Conservation (phyloP, 2,888 invertebrate species). For the Trichogramma dendrolimi region DNA sequence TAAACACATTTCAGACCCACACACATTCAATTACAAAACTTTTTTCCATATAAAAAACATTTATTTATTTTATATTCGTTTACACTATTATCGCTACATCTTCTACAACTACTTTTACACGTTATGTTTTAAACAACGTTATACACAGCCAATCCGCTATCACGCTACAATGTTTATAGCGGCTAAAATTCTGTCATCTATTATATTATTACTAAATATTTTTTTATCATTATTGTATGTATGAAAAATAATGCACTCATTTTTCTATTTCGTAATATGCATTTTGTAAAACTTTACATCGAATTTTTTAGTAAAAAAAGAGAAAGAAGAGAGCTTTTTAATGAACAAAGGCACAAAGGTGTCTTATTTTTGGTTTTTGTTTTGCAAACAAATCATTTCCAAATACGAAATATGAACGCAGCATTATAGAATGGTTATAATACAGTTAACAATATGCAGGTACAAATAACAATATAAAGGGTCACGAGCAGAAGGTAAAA, state of each 20-base stretch:
- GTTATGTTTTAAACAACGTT: conserved; percentile 20
- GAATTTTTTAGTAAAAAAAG: too few relatives aligned
- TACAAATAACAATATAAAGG: conserved; percentile 18
- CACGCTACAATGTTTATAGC: conserved; percentile 11
- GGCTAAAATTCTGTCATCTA: conserved; percentile 4
- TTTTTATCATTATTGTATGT: conserved; percentile 13
- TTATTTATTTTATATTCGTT: conserved; percentile 19
- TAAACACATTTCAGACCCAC: too few relatives aligned
- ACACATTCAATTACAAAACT: too few relatives aligned
- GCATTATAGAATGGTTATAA: conserved; percentile 12
- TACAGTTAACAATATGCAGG: conserved; percentile 4
- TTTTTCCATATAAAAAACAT: conserved; percentile 18
- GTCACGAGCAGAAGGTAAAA: conserved; percentile 4
- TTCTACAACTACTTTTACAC: not conserved
- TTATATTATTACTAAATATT: conserved; percentile 14
- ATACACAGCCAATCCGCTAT: conserved; percentile 28
- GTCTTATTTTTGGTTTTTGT: conserved; percentile 3
- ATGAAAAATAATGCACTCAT: conserved; percentile 22
- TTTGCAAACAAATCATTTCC: conserved; percentile 7
- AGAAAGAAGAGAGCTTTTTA: not conserved
- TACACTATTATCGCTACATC: conserved; percentile 22
- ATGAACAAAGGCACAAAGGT: conserved; percentile 26
- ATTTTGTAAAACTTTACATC: too few relatives aligned
- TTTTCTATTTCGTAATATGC: too few relatives aligned
- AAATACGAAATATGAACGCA: conserved; percentile 7